These are phyloP conservation scores for Elegia similella DNA, from an alignment of 2,888 invertebrate species.

Conservation along the genomic window DNA sequence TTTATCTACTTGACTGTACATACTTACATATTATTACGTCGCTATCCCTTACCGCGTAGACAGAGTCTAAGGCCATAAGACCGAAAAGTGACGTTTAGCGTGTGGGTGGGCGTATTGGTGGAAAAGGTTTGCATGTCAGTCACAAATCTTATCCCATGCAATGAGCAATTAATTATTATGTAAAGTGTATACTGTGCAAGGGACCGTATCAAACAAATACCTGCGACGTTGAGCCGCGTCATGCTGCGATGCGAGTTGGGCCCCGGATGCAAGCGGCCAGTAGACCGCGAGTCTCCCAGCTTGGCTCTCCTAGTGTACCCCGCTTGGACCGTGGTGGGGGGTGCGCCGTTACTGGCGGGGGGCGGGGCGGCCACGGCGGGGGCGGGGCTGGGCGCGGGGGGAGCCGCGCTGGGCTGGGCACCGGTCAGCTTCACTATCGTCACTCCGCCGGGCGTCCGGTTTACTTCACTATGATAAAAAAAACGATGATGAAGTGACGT, in stretches of 20 bases:
- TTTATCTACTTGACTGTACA: too few species aligned
- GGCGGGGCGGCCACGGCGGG: constrained; percentile 57
- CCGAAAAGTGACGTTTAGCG: too few species aligned
- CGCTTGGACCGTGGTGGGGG: constrained; percentile 24
- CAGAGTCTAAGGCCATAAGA: too few species aligned
- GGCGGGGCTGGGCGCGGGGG: constrained; percentile 33
- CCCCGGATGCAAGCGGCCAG: constrained; percentile 86
- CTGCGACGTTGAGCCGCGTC: constrained; percentile 88
- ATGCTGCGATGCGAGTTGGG: constrained; percentile 89
- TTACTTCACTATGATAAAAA: constrained; percentile 78
- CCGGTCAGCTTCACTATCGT: constrained; percentile 89
- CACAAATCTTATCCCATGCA: too few species aligned
- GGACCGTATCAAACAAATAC: constrained; percentile 41
- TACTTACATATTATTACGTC: too few species aligned
- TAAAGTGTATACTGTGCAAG: too few species aligned
- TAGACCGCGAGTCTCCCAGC: constrained; percentile 88
- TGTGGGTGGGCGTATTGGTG: too few species aligned
- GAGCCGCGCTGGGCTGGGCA: constrained; percentile 44
- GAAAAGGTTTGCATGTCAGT: too few species aligned
- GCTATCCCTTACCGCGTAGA: too few species aligned
- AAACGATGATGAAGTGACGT: too few species aligned
- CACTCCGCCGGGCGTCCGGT: constrained; percentile 87
- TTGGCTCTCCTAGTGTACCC: constrained; percentile 84
- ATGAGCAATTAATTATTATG: too few species aligned
- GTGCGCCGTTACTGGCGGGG: constrained; percentile 25